Evolutionary conservation across 2,888 invertebrate species (phyloP), one percentile per base, ranked within the genome.

Genomic region (Dimorphilus gyrociliatus): DNA sequence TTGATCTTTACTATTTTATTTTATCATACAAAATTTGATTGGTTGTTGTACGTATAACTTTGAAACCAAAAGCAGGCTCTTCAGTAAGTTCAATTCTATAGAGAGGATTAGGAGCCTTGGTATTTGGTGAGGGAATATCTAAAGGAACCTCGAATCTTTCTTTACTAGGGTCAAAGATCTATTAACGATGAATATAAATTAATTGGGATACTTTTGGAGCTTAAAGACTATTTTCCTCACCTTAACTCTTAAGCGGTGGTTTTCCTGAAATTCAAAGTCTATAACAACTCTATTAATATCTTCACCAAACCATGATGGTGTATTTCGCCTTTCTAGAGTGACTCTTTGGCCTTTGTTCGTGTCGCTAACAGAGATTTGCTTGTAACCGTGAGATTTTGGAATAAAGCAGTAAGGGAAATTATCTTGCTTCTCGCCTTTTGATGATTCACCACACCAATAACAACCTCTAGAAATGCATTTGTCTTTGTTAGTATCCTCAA

Each of bases 61-160:
- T 26, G 13, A 51, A 29, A 16, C 46, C 46, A 35, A 50, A 51
- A 18, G 35, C 36, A 1, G 49, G 48, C 10, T 36, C 32, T 16
- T 36, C 35, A 5, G 30, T 28, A 27, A 39, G 42, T 4, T 31
- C 36, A 23, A 52, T 39, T n/a, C 39, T 35, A 30, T 50, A 50
- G 16, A 48, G 37, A 2, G 40, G 41, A 26, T 43, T 17, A 7
- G 33, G 15, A 16, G 21, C 25, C 6, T 7, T 14, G 16, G 10
- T 18, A 16, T 16, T 23, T 6, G 26, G 30, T 3, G 23, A 19
- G 7, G 14, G 30, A 13, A 38, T 37, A 8, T 12, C 2, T 16
- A 31, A 23, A 16, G 38, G 38, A 14, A 38, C 37, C 21, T 38
- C 34, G 23, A 19, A 34, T 8, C 38, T 16, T 10, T 21, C 2